Evolutionary conservation across 2,888 invertebrate genomes (phyloP).

Genomic region (Macrophya annulata): DNA sequence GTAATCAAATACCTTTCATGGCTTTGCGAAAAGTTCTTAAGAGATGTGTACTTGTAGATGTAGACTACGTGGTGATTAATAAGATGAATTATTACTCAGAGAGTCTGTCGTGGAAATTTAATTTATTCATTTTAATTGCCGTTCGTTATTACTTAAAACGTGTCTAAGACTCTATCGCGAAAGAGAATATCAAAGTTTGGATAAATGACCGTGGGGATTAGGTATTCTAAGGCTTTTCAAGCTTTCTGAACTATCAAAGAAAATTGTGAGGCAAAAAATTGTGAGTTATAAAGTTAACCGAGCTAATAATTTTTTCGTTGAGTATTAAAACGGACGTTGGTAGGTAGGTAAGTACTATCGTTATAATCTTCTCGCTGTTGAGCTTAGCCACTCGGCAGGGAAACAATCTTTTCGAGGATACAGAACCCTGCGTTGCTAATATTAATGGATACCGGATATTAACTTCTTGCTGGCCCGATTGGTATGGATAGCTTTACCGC

Average conservation of each 20-base stretch:
- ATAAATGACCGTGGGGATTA: not conserved
- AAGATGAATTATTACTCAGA: not conserved
- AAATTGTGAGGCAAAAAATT: not conserved
- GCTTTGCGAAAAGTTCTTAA: not conserved
- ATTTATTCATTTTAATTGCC: constrained; percentile 18
- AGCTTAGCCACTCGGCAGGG: constrained; percentile 28
- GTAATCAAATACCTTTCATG: not conserved
- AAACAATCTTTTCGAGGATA: constrained; percentile 50
- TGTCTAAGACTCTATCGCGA: not conserved
- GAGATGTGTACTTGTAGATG: constrained; percentile 1
- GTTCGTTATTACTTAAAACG: not conserved
- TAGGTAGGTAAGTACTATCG: not conserved
- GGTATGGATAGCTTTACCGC: constrained; percentile 52
- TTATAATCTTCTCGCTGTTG: constrained; percentile 10
- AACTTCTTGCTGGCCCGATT: constrained; percentile 54
- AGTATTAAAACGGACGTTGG: not conserved
- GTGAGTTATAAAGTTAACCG: constrained; percentile 16
- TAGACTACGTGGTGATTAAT: not conserved
- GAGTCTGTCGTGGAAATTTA: not conserved
- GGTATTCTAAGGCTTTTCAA: not conserved
- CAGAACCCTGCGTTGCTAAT: constrained; percentile 38
- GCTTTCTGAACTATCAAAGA: not conserved
- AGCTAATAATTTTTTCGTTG: not conserved
- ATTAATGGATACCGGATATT: constrained; percentile 58
- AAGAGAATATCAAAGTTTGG: constrained; percentile 18